Evolutionary conservation across 2,888 invertebrate species (phyloP).

Genomic region (Biston stratarius): DNA sequence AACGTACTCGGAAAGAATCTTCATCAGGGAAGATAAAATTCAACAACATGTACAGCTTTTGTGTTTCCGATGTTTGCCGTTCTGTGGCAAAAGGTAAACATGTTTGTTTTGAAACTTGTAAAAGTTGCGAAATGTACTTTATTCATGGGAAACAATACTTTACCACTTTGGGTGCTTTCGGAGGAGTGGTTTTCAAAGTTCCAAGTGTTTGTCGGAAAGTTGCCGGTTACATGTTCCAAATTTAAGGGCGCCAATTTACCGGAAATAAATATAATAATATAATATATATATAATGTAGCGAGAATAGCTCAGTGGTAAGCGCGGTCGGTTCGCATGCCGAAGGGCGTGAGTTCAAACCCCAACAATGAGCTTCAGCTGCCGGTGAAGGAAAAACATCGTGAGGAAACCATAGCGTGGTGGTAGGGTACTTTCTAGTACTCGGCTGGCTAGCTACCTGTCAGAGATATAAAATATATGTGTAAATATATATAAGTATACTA

Average conservation of each 20-base stretch:
- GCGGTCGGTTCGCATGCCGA: too few relatives aligned
- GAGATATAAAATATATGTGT: too few relatives aligned
- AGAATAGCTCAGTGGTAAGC: too few relatives aligned
- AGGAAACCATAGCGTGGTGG: too few relatives aligned
- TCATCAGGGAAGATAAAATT: conserved; percentile 6
- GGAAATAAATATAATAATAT: too few relatives aligned
- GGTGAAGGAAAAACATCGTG: too few relatives aligned
- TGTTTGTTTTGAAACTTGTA: conserved; percentile 15
- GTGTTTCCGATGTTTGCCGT: conserved; percentile 14
- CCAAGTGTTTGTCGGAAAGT: background rate
- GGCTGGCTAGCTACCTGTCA: too few relatives aligned
- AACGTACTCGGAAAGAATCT: background rate
- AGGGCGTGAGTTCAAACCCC: too few relatives aligned
- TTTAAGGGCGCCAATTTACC: background rate
- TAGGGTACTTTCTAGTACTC: too few relatives aligned
- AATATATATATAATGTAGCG: too few relatives aligned
- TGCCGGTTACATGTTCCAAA: background rate
- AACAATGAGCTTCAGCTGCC: too few relatives aligned
- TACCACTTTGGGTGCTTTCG: background rate
- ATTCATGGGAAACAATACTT: conserved; percentile 14
- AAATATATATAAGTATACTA: too few relatives aligned
- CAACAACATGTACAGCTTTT: conserved; percentile 12
- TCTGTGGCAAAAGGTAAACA: conserved; percentile 3
- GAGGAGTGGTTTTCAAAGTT: background rate
- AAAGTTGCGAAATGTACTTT: conserved; percentile 3